Conservation (phyloP, 1,140 invertebrate species). For the Orchestia grillus region DNA sequence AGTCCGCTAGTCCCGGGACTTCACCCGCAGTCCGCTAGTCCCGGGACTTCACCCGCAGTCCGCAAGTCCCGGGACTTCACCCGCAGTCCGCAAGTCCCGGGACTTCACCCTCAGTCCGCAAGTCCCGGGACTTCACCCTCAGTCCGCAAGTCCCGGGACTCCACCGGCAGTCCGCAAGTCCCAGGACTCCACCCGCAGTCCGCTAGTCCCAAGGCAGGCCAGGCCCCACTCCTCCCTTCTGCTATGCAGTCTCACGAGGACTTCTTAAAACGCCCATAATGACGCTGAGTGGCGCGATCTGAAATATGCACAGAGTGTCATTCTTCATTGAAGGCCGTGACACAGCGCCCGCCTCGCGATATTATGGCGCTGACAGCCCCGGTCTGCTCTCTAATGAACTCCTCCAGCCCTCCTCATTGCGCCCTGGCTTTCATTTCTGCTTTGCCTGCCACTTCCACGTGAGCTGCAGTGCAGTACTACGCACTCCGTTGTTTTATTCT, state of each 20-base stretch:
- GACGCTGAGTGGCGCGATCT: background rate
- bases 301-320: background rate
- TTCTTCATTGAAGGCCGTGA: background rate
- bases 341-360: background rate
- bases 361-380: background rate
- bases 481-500: background rate
- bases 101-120: too few relatives aligned
- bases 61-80: too few relatives aligned
- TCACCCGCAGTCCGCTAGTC: background rate
- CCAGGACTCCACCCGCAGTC: background rate
- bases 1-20: too few relatives aligned
- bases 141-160: too few relatives aligned
- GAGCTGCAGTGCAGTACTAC: background rate
- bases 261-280: background rate
- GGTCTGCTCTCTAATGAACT: background rate
- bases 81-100: too few relatives aligned
- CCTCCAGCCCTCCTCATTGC: background rate
- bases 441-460: background rate
- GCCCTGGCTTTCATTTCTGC: background rate
- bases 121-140: too few relatives aligned
- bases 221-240: background rate
- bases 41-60: too few relatives aligned
- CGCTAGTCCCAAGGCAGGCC: background rate
- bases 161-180: too few relatives aligned
- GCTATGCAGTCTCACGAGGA: background rate